Evolutionary conservation across 2,113 vertebrate species (phyloP), one percentile per base, ranked within the genome.

Genomic region (Grus americana): DNA sequence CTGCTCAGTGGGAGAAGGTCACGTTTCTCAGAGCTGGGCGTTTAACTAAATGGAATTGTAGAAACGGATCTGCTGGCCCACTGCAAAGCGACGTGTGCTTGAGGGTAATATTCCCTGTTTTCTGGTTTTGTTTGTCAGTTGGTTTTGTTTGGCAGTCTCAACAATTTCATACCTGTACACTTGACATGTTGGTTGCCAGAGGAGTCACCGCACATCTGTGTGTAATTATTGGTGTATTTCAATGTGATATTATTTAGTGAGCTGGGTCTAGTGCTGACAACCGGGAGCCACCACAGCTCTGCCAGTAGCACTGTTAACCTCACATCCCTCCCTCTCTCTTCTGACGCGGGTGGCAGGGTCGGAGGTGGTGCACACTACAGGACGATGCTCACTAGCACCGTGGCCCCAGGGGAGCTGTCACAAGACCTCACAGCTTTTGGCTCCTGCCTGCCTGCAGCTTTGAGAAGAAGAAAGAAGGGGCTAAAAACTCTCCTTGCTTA

Each of bases 51-150:
- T 17, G 11, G 24, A 40, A 22, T 16, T 34, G 18, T 36, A 50
- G 86, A 94, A 95, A 67, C 17, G 91, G 84, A 92, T 93, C 92
- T 96, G 61, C 79, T 79, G 74, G 72, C 79, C 71, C 73, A 65
- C 86, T 90, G 88, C 89, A 93, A 95, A 91, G 78, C 89, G 91
- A 34, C 11, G 36, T 86, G 72, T 83, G 86, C 82, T 84, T 44
- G 34, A 89, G 82, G 65, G 62, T 24, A 68, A 46, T 86, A 61
- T 3, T 49, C 50, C 32, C 65, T 93, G 22, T 62, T 88, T 80
- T 76, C 68, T 92, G 63, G 2, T 5, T 86, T 87, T 34, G 16
- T 71, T 54, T n/a, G 3, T 50, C 54, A 29, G 24, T 57, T 79
- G 68, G 12, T 63, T 72, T 70, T 50, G 15, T 82, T 78, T 57